Percentiles rank a stretch among this genome's conserved stretches.
These are phyloP conservation scores for Helobdella robusta DNA, from an alignment of 2,888 invertebrate species.

Conservation along the genomic window DNA sequence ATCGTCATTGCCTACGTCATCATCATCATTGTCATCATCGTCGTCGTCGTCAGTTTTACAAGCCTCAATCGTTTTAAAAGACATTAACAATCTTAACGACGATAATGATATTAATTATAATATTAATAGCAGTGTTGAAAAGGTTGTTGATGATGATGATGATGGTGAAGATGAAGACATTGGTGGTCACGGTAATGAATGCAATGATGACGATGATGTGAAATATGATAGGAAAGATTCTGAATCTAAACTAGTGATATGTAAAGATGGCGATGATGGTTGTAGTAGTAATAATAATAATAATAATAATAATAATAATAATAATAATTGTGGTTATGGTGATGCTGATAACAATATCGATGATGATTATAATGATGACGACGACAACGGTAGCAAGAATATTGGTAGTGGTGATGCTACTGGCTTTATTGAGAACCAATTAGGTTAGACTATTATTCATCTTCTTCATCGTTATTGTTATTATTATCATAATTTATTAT, in stretches of 20 bases:
- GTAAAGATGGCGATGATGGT: not conserved
- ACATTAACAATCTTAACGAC: not conserved
- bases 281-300: not conserved
- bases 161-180: conserved; percentile 3
- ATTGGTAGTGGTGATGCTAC: no score
- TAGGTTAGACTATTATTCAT: no score
- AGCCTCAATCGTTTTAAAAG: not conserved
- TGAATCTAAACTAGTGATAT: not conserved
- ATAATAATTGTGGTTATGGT: not conserved
- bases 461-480: no score
- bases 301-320: not conserved
- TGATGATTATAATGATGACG: not conserved
- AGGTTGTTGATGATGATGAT: conserved; percentile 11
- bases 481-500: no score
- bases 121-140: not conserved
- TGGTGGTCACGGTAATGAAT: not conserved
- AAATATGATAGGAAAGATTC: not conserved
- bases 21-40: not conserved
- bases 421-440: no score
- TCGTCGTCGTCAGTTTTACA: not conserved
- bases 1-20: no score
- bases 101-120: not conserved
- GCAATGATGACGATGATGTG: conserved; percentile 2
- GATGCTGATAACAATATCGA: not conserved
- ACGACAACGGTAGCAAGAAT: not conserved